phyloP scores from a whole-genome alignment of 2,113 vertebrate species.

The Dolichallabes microphthalmus region DNA sequence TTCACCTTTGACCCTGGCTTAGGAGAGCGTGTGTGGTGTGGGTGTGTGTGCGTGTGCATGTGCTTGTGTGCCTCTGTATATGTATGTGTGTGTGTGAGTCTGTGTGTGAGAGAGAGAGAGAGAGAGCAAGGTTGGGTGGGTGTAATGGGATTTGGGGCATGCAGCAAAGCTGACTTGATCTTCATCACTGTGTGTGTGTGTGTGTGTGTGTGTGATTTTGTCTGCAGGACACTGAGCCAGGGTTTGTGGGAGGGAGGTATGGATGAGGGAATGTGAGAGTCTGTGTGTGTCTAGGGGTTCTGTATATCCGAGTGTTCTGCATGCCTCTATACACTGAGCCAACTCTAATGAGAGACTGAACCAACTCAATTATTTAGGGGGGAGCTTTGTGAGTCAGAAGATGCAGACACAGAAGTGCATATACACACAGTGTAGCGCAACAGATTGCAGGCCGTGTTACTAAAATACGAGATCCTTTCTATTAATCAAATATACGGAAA shows the following conservation, averaged over 20 bases:
- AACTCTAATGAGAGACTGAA: slow-evolving; percentile 51
- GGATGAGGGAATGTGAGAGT: slow-evolving; percentile 52
- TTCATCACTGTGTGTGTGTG: slow-evolving; percentile 33
- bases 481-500: background rate
- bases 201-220: slow-evolving; percentile 1
- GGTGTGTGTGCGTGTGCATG: background rate
- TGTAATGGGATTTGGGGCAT: slow-evolving; percentile 50
- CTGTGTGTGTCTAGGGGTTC: slow-evolving; percentile 43
- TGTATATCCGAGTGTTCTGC: slow-evolving; percentile 38
- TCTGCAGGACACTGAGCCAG: slow-evolving; percentile 37
- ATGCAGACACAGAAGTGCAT: slow-evolving; percentile 29
- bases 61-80: slow-evolving; percentile 32
- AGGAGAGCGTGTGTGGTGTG: slow-evolving; percentile 3
- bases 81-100: slow-evolving; percentile 37
- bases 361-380: slow-evolving; percentile 57
- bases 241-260: slow-evolving; percentile 63
- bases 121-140: slow-evolving; percentile 54
- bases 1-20: slow-evolving; percentile 71
- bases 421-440: slow-evolving; percentile 16
- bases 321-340: slow-evolving; percentile 50
- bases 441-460: slow-evolving; percentile 16
- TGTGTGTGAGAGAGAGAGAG: slow-evolving; percentile 23
- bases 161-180: slow-evolving; percentile 45
- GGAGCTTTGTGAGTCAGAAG: slow-evolving; percentile 42
- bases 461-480: background rate